phyloP scores from a whole-genome alignment of 2,797 vertebrate species.

The Heterohyrax brucei region DNA sequence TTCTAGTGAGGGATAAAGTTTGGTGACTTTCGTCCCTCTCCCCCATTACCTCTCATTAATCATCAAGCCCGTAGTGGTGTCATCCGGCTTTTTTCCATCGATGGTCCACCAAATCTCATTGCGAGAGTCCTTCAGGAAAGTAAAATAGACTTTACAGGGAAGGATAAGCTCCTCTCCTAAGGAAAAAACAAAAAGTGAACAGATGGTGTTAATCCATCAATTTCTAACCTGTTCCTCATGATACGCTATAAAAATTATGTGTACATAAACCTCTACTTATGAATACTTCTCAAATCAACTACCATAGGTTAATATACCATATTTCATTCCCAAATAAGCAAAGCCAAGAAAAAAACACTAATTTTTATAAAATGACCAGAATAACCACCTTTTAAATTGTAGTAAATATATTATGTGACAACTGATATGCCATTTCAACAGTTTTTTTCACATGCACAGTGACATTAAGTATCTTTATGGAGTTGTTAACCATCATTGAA shows the following conservation, averaged over 20 bases:
- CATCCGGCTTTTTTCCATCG: slow-evolving; percentile 90
- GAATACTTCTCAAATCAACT: neutral
- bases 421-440: no score
- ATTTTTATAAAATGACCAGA: neutral
- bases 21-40: neutral
- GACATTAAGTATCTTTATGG: no score
- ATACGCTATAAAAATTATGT: neutral
- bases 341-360: neutral
- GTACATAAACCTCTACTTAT: neutral
- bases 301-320: neutral
- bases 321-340: neutral
- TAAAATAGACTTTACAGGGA: slow-evolving; percentile 90
- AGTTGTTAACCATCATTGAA: no score
- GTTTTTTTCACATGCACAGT: no score
- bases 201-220: neutral
- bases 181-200: neutral
- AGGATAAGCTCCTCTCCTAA: slow-evolving; percentile 90
- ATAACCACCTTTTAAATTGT: neutral
- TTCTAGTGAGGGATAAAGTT: neutral
- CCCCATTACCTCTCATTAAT: slow-evolving; percentile 88
- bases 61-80: slow-evolving; percentile 85
- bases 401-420: no score
- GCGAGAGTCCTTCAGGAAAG: slow-evolving; percentile 89
- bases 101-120: slow-evolving; percentile 92
- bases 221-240: neutral